Evolutionary conservation across 1,140 invertebrate species (phyloP), one percentile per base, ranked within the genome.

Genomic region (Homalodisca vitripennis): DNA sequence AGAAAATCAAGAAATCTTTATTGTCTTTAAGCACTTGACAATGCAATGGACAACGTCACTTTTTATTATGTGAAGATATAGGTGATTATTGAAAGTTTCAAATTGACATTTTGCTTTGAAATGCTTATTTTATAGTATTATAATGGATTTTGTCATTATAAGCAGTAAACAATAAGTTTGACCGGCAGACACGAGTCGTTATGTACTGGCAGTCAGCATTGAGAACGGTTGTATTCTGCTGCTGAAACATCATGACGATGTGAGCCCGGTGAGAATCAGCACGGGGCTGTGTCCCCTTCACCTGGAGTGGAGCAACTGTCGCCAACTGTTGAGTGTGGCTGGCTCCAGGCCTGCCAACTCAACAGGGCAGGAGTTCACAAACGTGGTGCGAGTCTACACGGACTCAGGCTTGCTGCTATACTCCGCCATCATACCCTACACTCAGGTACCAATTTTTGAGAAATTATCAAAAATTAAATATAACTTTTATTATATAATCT

Each of bases 281-380:
- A 98, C 95, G 0, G 88, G 88, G 1, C 80, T 96, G 65, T 87
- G 90, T 74, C 89, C 90, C 1, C 79, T 93, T 57, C 88, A 90
- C 72, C 92, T 97, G 82, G 95, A 98, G 80, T 98, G 97, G 96
- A 95, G 94, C 55, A 98, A 98, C 79, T 95, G 93, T 0, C 88
- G 93, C 30, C 93, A 97, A 78, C 80, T 97, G 31, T 81, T 98
- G 24, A 95, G 95, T 1, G 93, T 97, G 0, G 94, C 93, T n/a
- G 96, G 96, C 22, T 26, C 55, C 27, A 60, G 13, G 3, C 6
- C 24, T n/a, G 10, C 14, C 6, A 24, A 13, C 24, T 13, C 2
- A 2, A 89, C 87, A 27, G 78, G 78, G 67, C 79, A 67, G 20
- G 84, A 88, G 12, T 89, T 85, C 77, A 85, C 83, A 68, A 92